Conservation (phyloP, 2,113 vertebrate genomes). For the Asarcornis scutulata region DNA sequence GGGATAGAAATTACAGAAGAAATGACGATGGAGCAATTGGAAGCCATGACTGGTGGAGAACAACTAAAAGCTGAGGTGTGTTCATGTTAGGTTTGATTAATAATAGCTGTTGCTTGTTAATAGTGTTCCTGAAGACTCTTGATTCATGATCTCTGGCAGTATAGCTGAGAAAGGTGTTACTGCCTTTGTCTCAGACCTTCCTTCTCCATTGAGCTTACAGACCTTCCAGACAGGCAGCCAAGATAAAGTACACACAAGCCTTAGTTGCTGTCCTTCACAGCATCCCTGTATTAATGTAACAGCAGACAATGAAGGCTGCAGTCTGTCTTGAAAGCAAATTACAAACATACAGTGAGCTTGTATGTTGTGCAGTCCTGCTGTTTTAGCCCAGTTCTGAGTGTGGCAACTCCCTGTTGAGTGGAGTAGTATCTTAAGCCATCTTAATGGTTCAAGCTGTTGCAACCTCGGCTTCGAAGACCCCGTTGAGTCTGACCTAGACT, state of each 20-base stretch:
- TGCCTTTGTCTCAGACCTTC: not conserved
- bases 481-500: not conserved
- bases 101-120: not conserved
- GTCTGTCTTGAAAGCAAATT: no score
- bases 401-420: not conserved
- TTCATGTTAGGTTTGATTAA: not conserved
- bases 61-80: conserved; percentile 96
- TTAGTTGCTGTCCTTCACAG: not conserved
- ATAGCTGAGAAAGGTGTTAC: not conserved
- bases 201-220: not conserved
- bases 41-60: conserved; percentile 98
- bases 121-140: not conserved
- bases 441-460: not conserved
- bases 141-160: not conserved
- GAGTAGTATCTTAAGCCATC: not conserved
- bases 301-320: no score
- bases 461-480: not conserved
- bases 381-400: not conserved
- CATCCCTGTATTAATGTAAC: not conserved
- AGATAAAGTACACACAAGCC: not conserved
- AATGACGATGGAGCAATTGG: conserved; percentile 96
- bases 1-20: conserved; percentile 99
- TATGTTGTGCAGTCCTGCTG: not conserved
- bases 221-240: not conserved
- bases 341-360: accelerated